Percentiles rank a stretch among this genome's conserved stretches.
Evolutionary conservation across 2,888 invertebrate species (phyloP).

Genomic region (Cerceris ruficornis): DNA sequence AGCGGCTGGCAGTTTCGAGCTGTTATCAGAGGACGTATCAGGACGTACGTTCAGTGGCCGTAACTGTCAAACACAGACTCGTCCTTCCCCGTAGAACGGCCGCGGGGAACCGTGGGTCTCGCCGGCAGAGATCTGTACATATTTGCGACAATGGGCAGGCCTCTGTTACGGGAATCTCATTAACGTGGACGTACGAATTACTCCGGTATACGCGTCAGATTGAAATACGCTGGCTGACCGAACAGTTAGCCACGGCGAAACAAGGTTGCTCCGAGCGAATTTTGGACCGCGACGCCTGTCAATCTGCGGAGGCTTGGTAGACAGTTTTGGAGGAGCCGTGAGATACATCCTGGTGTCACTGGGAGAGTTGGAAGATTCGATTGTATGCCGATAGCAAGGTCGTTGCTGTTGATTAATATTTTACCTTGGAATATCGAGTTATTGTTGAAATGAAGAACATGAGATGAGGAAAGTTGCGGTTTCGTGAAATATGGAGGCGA

Average conservation of each 20-base stretch:
- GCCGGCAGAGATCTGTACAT: slow-evolving; percentile 32
- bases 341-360: background rate
- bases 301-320: slow-evolving; percentile 19
- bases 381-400: no score
- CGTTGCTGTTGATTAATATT: no score
- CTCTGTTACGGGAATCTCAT: slow-evolving; percentile 52
- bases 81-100: slow-evolving; percentile 29
- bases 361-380: no score
- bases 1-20: background rate
- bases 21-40: slow-evolving; percentile 35
- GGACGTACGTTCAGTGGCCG: slow-evolving; percentile 25
- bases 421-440: no score
- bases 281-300: slow-evolving; percentile 9
- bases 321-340: background rate
- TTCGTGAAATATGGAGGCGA: no score
- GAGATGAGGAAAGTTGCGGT: no score
- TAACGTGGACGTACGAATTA: slow-evolving; percentile 51
- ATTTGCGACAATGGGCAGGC: slow-evolving; percentile 38
- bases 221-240: slow-evolving; percentile 54
- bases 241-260: slow-evolving; percentile 28
- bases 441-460: no score
- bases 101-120: background rate
- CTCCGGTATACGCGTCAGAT: slow-evolving; percentile 48
- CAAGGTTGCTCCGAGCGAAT: slow-evolving; percentile 40
- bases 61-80: slow-evolving; percentile 42